phyloP scores from a whole-genome alignment of 2,113 vertebrate genomes.

The Tupaia tana region DNA sequence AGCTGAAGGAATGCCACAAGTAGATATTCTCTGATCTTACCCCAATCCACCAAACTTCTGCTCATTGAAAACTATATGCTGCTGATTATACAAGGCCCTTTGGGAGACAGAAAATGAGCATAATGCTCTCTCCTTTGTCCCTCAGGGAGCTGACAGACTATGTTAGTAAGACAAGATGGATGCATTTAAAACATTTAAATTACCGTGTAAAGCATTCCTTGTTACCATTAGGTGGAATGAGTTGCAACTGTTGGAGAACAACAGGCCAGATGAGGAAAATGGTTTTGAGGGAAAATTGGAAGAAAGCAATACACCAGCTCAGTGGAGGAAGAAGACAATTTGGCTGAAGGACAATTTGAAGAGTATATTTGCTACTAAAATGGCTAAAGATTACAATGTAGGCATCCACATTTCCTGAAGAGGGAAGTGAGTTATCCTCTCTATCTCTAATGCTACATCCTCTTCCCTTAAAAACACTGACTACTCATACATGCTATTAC shows the following conservation, averaged over 20 bases:
- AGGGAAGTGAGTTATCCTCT: background rate
- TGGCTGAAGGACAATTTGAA: background rate
- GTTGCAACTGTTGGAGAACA: background rate
- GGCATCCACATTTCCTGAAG: background rate
- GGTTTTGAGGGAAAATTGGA: background rate
- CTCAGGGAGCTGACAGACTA: background rate
- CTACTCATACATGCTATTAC: background rate
- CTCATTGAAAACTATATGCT: background rate
- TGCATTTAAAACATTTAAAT: background rate
- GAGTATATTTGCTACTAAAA: background rate
- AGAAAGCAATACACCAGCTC: background rate
- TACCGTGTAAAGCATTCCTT: background rate
- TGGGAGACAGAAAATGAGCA: background rate
- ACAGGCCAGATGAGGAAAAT: background rate
- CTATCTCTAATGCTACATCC: background rate
- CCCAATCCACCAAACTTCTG: background rate
- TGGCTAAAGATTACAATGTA: background rate
- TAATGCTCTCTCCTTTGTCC: background rate
- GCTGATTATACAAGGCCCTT: background rate
- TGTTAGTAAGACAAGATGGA: background rate
- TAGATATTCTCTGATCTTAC: background rate
- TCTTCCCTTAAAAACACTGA: background rate
- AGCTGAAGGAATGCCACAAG: background rate
- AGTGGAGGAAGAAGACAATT: background rate
- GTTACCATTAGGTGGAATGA: background rate